These are phyloP conservation scores for Azorinus chamasolen DNA, from an alignment of 2,888 invertebrate genomes.

Conservation along the genomic window DNA sequence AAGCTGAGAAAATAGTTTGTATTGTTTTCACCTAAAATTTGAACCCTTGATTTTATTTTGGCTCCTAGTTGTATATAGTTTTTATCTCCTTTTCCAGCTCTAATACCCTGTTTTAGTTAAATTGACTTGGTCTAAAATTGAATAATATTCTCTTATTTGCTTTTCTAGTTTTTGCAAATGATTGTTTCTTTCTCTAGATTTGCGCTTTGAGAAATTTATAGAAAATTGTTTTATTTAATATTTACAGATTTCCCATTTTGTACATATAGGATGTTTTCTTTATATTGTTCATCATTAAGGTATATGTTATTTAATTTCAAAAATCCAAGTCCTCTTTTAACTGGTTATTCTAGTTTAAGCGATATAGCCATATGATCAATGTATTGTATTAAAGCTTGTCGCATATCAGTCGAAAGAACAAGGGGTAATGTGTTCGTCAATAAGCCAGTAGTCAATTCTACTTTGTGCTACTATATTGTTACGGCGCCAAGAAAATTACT, in stretches of 20 bases:
- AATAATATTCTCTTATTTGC: too few relatives aligned
- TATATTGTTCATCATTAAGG: background rate
- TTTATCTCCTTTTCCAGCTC: too few relatives aligned
- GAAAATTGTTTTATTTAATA: background rate
- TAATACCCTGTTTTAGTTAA: too few relatives aligned
- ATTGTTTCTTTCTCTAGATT: too few relatives aligned
- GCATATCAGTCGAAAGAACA: background rate
- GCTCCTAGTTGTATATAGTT: too few relatives aligned
- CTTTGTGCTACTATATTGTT: background rate
- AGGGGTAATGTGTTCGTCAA: background rate
- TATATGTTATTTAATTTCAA: too few relatives aligned
- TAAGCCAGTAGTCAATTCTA: background rate
- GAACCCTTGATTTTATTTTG: background rate
- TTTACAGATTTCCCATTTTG: background rate
- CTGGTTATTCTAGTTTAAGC: background rate
- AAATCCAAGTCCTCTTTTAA: background rate
- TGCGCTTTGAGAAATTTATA: background rate
- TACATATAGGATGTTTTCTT: background rate
- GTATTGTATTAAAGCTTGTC: background rate
- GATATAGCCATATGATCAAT: background rate
- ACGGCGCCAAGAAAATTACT: background rate
- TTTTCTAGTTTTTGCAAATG: too few relatives aligned
- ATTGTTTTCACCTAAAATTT: background rate
- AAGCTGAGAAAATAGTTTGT: too few relatives aligned
- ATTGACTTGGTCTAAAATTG: too few relatives aligned